Conservation (phyloP, 30 jellyfish, hydroid and myxozoan species). For the Aurelia coerulea region DNA sequence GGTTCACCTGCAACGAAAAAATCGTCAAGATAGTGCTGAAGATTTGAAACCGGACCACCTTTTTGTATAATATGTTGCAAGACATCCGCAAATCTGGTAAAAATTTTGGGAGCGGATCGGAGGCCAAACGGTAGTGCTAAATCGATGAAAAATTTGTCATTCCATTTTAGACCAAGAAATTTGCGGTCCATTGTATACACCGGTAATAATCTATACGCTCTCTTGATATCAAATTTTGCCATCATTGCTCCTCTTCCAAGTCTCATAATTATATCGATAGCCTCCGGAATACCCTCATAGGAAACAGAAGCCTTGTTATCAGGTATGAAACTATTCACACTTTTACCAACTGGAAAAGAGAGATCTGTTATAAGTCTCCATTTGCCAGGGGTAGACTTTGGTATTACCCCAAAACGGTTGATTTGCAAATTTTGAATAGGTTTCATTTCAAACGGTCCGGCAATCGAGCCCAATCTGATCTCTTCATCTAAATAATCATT, state of each 20-base stretch:
- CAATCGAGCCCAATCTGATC: slow-evolving; percentile 52
- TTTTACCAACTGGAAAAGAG: background rate
- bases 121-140: slow-evolving; percentile 76
- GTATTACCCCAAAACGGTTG: slow-evolving; percentile 24
- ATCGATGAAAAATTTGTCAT: too few relatives aligned
- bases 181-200: too few relatives aligned
- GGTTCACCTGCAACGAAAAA: slow-evolving; percentile 53
- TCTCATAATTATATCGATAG: background rate
- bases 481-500: slow-evolving; percentile 50
- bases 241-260: too few relatives aligned
- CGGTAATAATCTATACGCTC: too few relatives aligned
- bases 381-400: background rate
- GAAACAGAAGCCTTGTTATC: background rate
- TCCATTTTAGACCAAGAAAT: too few relatives aligned
- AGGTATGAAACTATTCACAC: background rate
- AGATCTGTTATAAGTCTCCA: background rate
- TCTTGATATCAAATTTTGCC: too few relatives aligned
- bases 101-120: slow-evolving; percentile 59
- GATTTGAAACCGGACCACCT: background rate
- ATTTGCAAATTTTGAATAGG: slow-evolving; percentile 48
- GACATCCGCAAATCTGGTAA: slow-evolving; percentile 48
- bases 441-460: slow-evolving; percentile 66
- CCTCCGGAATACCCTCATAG: slow-evolving; percentile 11
- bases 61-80: background rate
- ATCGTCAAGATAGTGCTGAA: slow-evolving; percentile 67